Base-by-base conservation (phyloP, 2,888 invertebrate genomes). In the Brachyopa scutellaris region DNA sequence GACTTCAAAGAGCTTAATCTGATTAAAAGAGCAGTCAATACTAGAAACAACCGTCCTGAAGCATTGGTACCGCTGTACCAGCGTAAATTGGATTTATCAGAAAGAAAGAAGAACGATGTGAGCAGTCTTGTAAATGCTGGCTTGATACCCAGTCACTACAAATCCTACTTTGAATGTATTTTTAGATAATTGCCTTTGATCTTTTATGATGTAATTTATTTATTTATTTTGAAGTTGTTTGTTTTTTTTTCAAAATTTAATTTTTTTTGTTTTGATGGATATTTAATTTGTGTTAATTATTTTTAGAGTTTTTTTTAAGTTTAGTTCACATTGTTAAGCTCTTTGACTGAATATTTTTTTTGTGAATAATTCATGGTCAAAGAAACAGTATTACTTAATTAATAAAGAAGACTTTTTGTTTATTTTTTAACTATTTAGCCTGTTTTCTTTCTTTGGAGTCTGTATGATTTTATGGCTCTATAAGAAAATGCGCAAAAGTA, bases 21-120 rank as follows among this genome's bases (percentile, higher is more conserved):
- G 29, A 8, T 8, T 29, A 29, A 29, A 29, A 29, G 7, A 29
- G 3, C 29, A 29, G 29, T 29, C 29, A 29, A 29, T 29, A 29
- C 5, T 29, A 29, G 29, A 29, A 29, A 29, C 29, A 29, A 29
- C 29, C 3, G 29, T 29, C 5, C 29, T 29, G 29, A 29, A 29
- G 29, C 29, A 1, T 29, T 29, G 29, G 29, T 29, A 29, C 29
- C 3, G 29, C 8, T 29, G 29, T 29, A 29, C 29, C 29, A 29
- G 29, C 29, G 29, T 29, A 29, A 29, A 29, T 29, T 29, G 29
- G 29, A 29, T 8, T 29, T 29, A 29, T 29, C 29, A 8, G 29
- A 29, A 29, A 29, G 29, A 5, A 42, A 42, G 42, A 42, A 42
- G 42, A 42, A 42, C 19, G 42, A 42, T 42, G 42, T 42, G 9